Evolutionary conservation across 2,113 vertebrate genomes (phyloP).

Genomic region (Vulpes ferrilata): DNA sequence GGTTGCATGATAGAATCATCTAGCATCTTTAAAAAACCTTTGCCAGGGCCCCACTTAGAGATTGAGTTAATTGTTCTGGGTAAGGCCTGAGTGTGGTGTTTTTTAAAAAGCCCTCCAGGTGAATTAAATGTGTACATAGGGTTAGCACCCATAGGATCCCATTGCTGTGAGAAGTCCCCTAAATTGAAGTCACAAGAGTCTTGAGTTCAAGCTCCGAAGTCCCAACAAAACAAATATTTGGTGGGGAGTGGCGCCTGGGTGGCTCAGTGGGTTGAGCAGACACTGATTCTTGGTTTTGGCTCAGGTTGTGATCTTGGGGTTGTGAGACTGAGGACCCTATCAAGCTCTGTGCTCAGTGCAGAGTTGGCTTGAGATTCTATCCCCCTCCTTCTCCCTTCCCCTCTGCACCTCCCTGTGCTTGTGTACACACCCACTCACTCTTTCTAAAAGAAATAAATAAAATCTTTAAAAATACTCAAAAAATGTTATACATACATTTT

Average conservation of each 20-base stretch:
- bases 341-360: not conserved
- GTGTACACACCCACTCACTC: not conserved
- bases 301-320: not conserved
- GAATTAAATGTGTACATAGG: not conserved
- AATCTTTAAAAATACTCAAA: not conserved
- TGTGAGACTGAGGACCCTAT: not conserved
- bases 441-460: not conserved
- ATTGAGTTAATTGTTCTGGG: not conserved
- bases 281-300: not conserved
- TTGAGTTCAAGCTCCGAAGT: not conserved
- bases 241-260: not conserved
- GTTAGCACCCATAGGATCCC: not conserved
- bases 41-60: not conserved
- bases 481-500: not conserved
- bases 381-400: not conserved
- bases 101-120: not conserved
- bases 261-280: not conserved
- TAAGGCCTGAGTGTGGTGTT: not conserved
- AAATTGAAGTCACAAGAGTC: not conserved
- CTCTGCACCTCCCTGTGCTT: not conserved
- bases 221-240: not conserved
- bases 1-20: not conserved
- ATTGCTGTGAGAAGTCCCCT: not conserved
- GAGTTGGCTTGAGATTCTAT: not conserved
- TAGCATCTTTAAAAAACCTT: not conserved